Evolutionary conservation across 1,140 invertebrate species (phyloP).

Genomic region (Drosophila nigrodunni): DNA sequence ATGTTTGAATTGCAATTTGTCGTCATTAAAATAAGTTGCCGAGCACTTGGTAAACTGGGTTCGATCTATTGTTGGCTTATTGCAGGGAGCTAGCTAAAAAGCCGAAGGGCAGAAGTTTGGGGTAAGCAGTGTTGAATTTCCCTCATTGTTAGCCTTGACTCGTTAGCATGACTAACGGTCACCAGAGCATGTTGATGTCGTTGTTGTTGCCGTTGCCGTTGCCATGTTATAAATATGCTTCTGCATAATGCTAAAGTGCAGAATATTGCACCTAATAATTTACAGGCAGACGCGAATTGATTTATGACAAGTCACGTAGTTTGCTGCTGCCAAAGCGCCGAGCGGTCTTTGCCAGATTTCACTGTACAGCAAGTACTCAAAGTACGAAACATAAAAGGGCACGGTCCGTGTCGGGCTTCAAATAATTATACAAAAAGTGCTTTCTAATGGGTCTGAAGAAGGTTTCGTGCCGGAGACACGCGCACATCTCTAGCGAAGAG

Average conservation of each 20-base stretch:
- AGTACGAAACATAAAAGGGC: too few relatives aligned
- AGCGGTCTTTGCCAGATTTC: neutral
- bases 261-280: conserved; percentile 77
- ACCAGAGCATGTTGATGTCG: neutral
- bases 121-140: neutral
- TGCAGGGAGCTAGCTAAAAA: neutral
- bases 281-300: conserved; percentile 62
- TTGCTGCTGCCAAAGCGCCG: conserved; percentile 18
- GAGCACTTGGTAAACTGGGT: conserved; percentile 44
- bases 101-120: neutral
- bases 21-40: conserved; percentile 56
- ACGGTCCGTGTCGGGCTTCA: too few relatives aligned
- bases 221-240: conserved; percentile 27
- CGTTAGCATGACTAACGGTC: conserved; percentile 56
- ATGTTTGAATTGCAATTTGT: conserved; percentile 66
- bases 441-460: too few relatives aligned
- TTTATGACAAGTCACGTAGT: conserved; percentile 75
- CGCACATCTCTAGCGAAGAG: too few relatives aligned
- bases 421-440: too few relatives aligned
- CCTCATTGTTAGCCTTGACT: conserved; percentile 47
- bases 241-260: conserved; percentile 52
- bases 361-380: neutral
- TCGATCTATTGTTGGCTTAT: conserved; percentile 57
- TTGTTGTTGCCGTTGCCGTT: neutral
- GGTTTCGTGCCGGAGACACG: too few relatives aligned